These are phyloP conservation scores for Enteromius treurensis DNA, from an alignment of 2,797 vertebrate genomes.

Conservation along the genomic window DNA sequence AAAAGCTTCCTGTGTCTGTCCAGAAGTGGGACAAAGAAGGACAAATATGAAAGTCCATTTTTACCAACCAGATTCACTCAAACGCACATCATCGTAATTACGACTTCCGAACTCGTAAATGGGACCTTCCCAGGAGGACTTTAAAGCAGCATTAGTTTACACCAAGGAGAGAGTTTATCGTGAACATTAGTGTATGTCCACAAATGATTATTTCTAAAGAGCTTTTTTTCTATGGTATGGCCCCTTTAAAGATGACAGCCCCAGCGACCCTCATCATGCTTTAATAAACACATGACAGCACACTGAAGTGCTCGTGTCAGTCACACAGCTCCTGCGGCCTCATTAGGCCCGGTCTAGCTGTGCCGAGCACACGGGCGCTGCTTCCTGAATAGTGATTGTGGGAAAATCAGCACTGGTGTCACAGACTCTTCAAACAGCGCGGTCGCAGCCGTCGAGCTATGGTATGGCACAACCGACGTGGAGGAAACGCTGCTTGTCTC, in stretches of 20 bases:
- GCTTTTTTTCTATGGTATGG: not conserved
- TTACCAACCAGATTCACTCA: conserved; percentile 39
- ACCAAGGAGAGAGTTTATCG: not conserved
- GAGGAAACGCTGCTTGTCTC: not conserved
- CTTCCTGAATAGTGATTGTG: conserved; percentile 7
- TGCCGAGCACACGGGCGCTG: not conserved
- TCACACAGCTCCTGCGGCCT: conserved; percentile 32
- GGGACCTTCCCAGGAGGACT: conserved; percentile 20
- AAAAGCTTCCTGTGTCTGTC: conserved; percentile 22
- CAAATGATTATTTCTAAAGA: not conserved
- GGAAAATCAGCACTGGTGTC: conserved; percentile 33
- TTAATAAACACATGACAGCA: conserved; percentile 30
- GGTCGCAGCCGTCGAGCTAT: not conserved
- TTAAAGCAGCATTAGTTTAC: not conserved
- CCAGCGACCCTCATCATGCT: conserved; percentile 23
- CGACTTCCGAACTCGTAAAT: conserved; percentile 17
- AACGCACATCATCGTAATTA: conserved; percentile 21
- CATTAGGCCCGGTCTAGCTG: conserved; percentile 30
- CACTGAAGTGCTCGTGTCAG: not conserved
- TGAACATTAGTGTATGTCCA: not conserved
- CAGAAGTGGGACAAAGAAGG: not conserved
- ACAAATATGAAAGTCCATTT: conserved; percentile 29
- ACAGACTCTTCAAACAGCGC: not conserved
- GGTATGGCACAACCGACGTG: not conserved
- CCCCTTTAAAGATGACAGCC: not conserved